Evolutionary conservation across 1,140 invertebrate genomes (phyloP).

Genomic region (Drosophila grimshawi): DNA sequence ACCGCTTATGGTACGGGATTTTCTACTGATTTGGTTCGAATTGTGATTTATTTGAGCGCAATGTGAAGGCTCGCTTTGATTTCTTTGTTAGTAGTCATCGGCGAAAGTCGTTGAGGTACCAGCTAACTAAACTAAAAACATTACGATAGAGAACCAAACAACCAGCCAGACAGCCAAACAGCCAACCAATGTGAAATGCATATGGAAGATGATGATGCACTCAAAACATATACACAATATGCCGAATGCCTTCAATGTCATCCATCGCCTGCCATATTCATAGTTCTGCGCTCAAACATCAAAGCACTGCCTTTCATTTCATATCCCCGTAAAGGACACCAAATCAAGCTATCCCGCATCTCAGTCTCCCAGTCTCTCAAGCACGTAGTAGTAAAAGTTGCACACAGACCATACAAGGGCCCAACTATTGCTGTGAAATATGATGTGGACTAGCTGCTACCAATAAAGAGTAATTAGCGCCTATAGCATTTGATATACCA

Average conservation of each 20-base stretch:
- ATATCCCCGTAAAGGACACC: conserved; percentile 58
- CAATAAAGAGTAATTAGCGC: conserved; percentile 71
- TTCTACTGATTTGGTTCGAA: conserved; percentile 82
- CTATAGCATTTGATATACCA: conserved; percentile 41
- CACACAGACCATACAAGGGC: conserved; percentile 68
- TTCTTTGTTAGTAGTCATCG: conserved; percentile 72
- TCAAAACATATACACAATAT: conserved; percentile 25
- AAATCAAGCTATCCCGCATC: conserved; percentile 75
- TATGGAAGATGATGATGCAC: conserved; percentile 35
- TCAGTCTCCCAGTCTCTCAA: conserved; percentile 16
- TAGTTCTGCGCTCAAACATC: conserved; percentile 71
- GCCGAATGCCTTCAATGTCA: conserved; percentile 46
- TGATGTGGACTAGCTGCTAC: conserved; percentile 57
- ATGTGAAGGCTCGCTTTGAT: conserved; percentile 72
- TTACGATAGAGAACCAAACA: neutral
- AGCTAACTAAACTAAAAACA: conserved; percentile 24
- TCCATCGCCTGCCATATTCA: conserved; percentile 47
- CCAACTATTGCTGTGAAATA: conserved; percentile 76
- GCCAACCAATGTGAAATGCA: conserved; percentile 61
- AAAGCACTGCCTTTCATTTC: conserved; percentile 76
- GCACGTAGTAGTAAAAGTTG: conserved; percentile 74
- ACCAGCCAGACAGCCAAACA: too few species aligned
- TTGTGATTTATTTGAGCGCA: conserved; percentile 81
- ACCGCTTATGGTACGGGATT: conserved; percentile 77
- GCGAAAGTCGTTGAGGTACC: conserved; percentile 66